Evolutionary conservation across 2,888 invertebrate species (phyloP), one percentile per base, ranked within the genome.

Genomic region (Cephus rjabovi): DNA sequence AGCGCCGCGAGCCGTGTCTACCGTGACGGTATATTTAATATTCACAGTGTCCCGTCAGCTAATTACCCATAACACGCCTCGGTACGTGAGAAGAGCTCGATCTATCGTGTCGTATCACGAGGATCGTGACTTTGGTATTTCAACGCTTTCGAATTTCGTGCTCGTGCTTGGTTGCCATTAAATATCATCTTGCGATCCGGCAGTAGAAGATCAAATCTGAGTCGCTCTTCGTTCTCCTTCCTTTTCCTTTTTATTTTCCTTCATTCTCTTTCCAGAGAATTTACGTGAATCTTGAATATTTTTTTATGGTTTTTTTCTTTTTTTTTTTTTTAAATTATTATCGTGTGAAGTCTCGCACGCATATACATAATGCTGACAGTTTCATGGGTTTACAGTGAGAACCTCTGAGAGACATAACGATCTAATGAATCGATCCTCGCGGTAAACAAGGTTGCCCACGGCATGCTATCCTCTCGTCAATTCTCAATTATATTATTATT

Each of bases 381-480:
- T 56, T 56, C 23, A 56, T 56, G 56, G 56, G 56, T 56, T 56
- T 56, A 37, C 34, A 31, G 31, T 77, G 77, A 77, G 77, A 76
- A 76, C 73, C 78, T 12, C 76, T 78, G 74, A 37, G 31, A 33
- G 75, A 70, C 40, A 70, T 77, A 71, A 77, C 34, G 75, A 77
- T 69, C 77, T 77, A 77, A 77, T 75, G 75, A 77, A 77, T 77
- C 75, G 77, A 77, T 77, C 69, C 35, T 73, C 75, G 75, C 75
- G 82, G 80, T 85, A 81, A 86, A 85, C 83, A 81, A 83, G 79
- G 74, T 79, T 73, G 76, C 80, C 40, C 77, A 35, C 75, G 77
- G 82, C 88, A 88, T 89, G 88, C 87, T 85, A 87, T 85, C 81
- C 86, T 86, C 86, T 86, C 87, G 86, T 88, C 87, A 88, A 87